Percentiles rank a stretch among this genome's conserved stretches.
phyloP scores from a whole-genome alignment of 2,888 invertebrate species.

The Microdon myrmicae region DNA sequence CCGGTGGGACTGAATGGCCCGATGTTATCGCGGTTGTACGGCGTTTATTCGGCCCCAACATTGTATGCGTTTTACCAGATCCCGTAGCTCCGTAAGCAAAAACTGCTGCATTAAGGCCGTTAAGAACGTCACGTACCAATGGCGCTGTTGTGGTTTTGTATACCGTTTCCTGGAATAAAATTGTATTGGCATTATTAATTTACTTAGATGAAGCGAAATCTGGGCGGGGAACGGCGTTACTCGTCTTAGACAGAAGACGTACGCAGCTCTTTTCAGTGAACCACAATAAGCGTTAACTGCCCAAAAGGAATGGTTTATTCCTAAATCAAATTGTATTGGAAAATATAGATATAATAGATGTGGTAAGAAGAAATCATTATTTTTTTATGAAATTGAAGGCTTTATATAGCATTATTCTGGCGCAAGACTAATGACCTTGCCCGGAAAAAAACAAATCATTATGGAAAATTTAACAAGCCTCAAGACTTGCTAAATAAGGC shows the following conservation, averaged over 20 bases:
- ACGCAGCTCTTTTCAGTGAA: no score
- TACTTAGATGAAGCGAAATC: not conserved
- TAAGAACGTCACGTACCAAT: constrained; percentile 85
- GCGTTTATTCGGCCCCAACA: constrained; percentile 66
- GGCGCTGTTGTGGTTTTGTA: constrained; percentile 87
- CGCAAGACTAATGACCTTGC: no score
- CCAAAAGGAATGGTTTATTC: no score
- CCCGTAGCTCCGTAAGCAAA: constrained; percentile 80
- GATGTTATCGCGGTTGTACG: constrained; percentile 57
- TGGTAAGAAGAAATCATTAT: no score
- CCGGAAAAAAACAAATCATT: no score
- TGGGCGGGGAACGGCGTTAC: not conserved
- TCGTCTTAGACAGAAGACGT: not conserved
- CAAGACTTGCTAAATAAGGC: no score
- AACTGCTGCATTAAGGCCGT: constrained; percentile 93
- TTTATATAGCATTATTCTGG: no score
- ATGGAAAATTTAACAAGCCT: no score
- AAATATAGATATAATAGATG: no score
- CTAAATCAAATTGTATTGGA: no score
- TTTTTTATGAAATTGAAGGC: no score
- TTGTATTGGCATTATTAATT: not conserved
- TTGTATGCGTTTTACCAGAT: constrained; percentile 67
- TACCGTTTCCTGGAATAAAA: constrained; percentile 73
- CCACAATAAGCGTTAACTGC: no score
- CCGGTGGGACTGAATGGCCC: constrained; percentile 38